Conservation (phyloP, 2,888 invertebrate species). For the Dasypogon diadema region DNA sequence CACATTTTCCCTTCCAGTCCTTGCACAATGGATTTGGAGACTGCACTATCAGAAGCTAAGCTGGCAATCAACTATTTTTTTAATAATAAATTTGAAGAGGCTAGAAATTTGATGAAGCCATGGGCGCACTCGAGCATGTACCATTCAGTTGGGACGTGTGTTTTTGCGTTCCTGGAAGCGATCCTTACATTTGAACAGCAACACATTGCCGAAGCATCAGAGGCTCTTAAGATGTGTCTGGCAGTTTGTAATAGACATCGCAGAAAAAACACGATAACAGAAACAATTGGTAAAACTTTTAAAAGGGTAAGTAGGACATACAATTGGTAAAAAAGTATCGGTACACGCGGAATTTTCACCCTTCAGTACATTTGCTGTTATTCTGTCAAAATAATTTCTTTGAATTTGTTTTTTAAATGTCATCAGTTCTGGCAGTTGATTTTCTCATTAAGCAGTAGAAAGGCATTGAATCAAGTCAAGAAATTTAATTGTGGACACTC, state of each 20-base stretch:
- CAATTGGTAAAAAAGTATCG: background rate
- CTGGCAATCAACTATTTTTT: constrained; percentile 89
- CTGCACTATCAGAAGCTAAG: constrained; percentile 81
- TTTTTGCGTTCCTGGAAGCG: constrained; percentile 92
- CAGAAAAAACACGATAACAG: constrained; percentile 74
- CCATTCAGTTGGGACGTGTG: constrained; percentile 89
- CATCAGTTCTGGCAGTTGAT: no score
- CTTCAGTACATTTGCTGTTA: background rate
- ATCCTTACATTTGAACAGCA: constrained; percentile 90
- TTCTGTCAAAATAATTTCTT: no score
- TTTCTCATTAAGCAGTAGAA: no score
- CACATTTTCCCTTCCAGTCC: background rate
- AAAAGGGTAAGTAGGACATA: constrained; percentile 69
- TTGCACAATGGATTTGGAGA: constrained; percentile 61
- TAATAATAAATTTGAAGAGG: constrained; percentile 89
- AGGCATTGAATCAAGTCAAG: no score
- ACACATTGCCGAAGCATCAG: constrained; percentile 80
- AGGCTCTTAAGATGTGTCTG: constrained; percentile 81
- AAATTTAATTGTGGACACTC: no score
- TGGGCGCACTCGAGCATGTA: constrained; percentile 89
- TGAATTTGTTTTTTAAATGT: no score
- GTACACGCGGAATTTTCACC: background rate
- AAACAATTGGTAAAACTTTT: constrained; percentile 85
- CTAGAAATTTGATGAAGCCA: constrained; percentile 82
- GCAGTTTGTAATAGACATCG: constrained; percentile 77